These are phyloP conservation scores for Drosophila murphyi DNA, from an alignment of 1,140 invertebrate species.

Conservation along the genomic window DNA sequence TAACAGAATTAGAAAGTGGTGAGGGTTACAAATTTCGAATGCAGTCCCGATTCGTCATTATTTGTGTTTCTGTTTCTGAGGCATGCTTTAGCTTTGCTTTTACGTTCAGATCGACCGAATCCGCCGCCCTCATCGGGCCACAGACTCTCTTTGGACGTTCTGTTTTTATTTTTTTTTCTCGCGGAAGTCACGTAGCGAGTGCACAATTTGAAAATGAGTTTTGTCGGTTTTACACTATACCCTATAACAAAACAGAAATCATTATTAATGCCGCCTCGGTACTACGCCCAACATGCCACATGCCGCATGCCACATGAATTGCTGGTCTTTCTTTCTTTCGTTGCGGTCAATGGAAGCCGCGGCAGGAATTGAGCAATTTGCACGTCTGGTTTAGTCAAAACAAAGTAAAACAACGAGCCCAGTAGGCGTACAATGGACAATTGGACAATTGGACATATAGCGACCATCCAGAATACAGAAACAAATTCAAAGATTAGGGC, in stretches of 20 bases:
- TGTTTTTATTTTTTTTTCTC: conserved; percentile 65
- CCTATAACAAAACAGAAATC: conserved; percentile 60
- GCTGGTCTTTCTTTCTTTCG: conserved; percentile 35
- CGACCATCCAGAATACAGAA: conserved; percentile 44
- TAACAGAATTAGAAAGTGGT: background rate
- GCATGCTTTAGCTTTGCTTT: conserved; percentile 29
- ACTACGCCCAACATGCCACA: conserved; percentile 25
- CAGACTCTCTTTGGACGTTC: background rate
- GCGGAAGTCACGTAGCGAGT: conserved; percentile 78
- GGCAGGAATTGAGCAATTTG: conserved; percentile 78
- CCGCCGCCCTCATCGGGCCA: too few relatives aligned
- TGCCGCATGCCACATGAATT: conserved; percentile 31
- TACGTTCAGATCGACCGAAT: conserved; percentile 13
- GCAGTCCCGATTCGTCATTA: background rate
- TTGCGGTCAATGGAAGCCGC: conserved; percentile 78
- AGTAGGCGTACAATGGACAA: conserved; percentile 45
- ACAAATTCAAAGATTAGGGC: conserved; percentile 52
- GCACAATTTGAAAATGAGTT: conserved; percentile 82
- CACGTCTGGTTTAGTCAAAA: conserved; percentile 71
- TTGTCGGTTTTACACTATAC: conserved; percentile 69
- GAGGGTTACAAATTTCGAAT: background rate
- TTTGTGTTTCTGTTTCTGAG: background rate
- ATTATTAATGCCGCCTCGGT: conserved; percentile 50
- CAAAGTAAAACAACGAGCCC: conserved; percentile 71
- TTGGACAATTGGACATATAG: conserved; percentile 56